Evolutionary conservation across 2,888 invertebrate species (phyloP), one percentile per base, ranked within the genome.

Genomic region (Eristalinus sepulchralis): DNA sequence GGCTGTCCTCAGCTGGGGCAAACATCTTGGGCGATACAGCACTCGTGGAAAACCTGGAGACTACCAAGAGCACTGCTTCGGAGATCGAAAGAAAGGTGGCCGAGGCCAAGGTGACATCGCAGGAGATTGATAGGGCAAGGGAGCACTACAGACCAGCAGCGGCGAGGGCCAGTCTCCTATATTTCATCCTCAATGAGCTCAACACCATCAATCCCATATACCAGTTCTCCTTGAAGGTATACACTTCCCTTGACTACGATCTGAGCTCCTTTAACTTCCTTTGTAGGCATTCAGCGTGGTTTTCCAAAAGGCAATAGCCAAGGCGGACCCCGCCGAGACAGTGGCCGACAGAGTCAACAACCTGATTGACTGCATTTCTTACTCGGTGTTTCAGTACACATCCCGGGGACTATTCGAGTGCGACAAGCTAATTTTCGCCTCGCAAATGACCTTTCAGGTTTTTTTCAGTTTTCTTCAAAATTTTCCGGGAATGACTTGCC

Each of bases 201-300:
- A 97, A 98, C 92, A 98, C 97, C 36, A 98, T 99, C 86, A 98
- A 98, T 93, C 98, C 98, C 0, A 98, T 99, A 90, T 99, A 99
- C 92, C 98, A 98, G 92, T 99, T 99, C 93, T 98, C 98, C 13
- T 93, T 99, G 83, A 98, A 99, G 95, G 97, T 92, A 47, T 10
- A 31, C n/a, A 39, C 10, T 2, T 27, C 20, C 11, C 5, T 17
- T 31, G 20, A 70, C 10, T 9, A 20, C n/a, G 20, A 9, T 8
- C 22, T 11, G 5, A 34, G 1, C 24, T 22, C 1, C 20, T 17
- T 8, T 13, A n/a, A 22, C 17, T n/a, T 59, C 17, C 59, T 17
- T 20, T 68, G 34, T 72, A 97, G 97, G 98, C 98, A 1, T 98
- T 98, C 93, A 98, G 97, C 92, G 98, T 98, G n/a, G 98, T 98